Conservation (phyloP, 1,140 invertebrate genomes). For the Brachionus plicatilis region DNA sequence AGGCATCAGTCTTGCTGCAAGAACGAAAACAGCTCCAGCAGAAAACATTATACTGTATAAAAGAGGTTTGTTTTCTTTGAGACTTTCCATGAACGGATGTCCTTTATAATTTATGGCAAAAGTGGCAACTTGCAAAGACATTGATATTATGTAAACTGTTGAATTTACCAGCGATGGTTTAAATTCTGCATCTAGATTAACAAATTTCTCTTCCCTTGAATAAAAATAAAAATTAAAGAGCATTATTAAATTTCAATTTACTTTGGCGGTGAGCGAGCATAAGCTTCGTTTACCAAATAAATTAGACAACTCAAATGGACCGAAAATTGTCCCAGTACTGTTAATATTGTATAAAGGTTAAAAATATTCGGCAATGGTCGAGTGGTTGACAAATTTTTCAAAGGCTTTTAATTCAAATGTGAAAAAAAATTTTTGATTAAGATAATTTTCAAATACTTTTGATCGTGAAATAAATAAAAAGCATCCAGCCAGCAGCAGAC, state of each 20-base stretch:
- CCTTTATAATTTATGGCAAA: constrained; percentile 99
- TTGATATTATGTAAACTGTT: constrained; percentile 94
- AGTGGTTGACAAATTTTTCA: constrained; percentile 84
- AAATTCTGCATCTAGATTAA: constrained; percentile 78
- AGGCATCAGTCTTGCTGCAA: constrained; percentile 71
- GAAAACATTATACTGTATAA: constrained; percentile 78
- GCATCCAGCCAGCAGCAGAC: constrained; percentile 82
- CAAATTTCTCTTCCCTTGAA: constrained; percentile 50
- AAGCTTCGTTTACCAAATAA: constrained; percentile 67
- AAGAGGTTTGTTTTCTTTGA: constrained; percentile 81
- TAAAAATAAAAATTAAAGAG: not conserved
- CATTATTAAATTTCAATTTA: not conserved
- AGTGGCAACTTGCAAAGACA: constrained; percentile 91
- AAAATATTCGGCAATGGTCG: constrained; percentile 97
- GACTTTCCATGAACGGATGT: constrained; percentile 94
- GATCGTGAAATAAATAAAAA: constrained; percentile 97
- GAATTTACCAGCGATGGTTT: constrained; percentile 89
- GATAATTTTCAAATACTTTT: constrained; percentile 65
- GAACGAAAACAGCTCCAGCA: constrained; percentile 65
- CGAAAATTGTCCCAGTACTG: constrained; percentile 86
- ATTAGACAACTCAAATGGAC: constrained; percentile 88
- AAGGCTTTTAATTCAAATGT: constrained; percentile 64
- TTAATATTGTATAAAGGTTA: constrained; percentile 91
- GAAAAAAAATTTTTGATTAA: not conserved
- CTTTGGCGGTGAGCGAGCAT: constrained; percentile 42